A percentile compares a stretch with the other conserved stretches of the same genome.
Conservation (phyloP, 2,113 vertebrate genomes). For the Ciconia stormi region DNA sequence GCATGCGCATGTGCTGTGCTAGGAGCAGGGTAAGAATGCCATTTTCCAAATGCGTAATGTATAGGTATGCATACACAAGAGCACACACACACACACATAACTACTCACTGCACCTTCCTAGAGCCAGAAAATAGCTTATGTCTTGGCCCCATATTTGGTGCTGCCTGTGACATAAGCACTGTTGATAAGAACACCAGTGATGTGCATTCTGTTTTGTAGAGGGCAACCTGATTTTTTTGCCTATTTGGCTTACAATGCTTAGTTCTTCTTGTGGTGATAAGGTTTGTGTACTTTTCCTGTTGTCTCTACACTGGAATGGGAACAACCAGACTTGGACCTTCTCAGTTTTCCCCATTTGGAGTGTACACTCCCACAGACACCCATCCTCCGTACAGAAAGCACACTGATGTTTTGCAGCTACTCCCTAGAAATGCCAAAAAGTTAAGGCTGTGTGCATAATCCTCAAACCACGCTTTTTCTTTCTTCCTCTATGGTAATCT, state of each 20-base stretch:
- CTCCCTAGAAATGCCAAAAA: background rate
- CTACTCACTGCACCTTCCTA: background rate
- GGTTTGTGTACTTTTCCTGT: background rate
- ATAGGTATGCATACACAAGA: background rate
- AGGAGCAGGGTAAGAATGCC: background rate
- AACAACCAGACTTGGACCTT: background rate
- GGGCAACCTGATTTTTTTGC: background rate
- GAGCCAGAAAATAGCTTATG: background rate
- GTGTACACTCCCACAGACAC: background rate
- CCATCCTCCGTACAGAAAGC: rapidly evolving
- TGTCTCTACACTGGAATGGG: background rate
- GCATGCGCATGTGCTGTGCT: background rate
- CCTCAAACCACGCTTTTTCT: background rate
- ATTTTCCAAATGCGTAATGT: rapidly evolving
- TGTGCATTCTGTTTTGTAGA: background rate
- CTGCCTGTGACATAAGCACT: background rate
- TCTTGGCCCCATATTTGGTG: background rate
- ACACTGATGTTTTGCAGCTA: background rate
- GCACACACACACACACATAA: background rate
- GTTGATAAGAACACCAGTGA: background rate
- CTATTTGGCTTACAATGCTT: background rate
- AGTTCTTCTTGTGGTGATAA: background rate
- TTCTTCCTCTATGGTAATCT: background rate
- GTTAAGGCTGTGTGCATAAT: background rate
- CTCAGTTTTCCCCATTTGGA: background rate